Conservation (phyloP, 2,888 invertebrate species). For the Vanessa cardui region DNA sequence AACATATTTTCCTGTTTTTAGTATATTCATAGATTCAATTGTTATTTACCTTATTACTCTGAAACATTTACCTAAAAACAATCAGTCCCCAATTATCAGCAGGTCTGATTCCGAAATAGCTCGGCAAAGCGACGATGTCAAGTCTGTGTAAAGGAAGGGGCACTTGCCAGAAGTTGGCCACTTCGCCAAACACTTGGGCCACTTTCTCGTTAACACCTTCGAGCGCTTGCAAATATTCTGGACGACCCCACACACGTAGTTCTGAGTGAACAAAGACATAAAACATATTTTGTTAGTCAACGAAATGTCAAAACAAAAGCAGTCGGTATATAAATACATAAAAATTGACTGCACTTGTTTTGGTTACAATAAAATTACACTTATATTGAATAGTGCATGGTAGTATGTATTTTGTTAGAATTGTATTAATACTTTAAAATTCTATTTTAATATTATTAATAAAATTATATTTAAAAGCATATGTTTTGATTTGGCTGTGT, state of each 20-base stretch:
- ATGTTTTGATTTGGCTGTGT: no score
- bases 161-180: constrained; percentile 85
- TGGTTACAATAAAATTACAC: no score
- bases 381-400: no score
- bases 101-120: constrained; percentile 86
- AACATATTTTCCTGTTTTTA: no score
- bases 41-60: not conserved
- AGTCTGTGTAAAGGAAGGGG: constrained; percentile 86
- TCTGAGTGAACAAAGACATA: constrained; percentile 50
- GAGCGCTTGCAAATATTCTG: constrained; percentile 83
- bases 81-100: constrained; percentile 92
- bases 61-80: constrained; percentile 86
- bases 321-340: no score
- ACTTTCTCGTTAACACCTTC: constrained; percentile 84
- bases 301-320: no score
- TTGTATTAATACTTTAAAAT: no score
- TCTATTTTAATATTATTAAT: no score
- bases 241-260: constrained; percentile 85
- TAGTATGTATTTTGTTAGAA: no score
- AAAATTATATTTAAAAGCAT: no score
- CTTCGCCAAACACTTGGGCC: constrained; percentile 79
- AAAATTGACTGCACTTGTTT: no score
- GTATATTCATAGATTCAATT: no score
- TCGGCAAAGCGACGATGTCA: constrained; percentile 89
- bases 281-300: not conserved